Evolutionary conservation across 2,888 invertebrate species (phyloP), one percentile per base, ranked within the genome.

Genomic region (Cloeon dipterum): DNA sequence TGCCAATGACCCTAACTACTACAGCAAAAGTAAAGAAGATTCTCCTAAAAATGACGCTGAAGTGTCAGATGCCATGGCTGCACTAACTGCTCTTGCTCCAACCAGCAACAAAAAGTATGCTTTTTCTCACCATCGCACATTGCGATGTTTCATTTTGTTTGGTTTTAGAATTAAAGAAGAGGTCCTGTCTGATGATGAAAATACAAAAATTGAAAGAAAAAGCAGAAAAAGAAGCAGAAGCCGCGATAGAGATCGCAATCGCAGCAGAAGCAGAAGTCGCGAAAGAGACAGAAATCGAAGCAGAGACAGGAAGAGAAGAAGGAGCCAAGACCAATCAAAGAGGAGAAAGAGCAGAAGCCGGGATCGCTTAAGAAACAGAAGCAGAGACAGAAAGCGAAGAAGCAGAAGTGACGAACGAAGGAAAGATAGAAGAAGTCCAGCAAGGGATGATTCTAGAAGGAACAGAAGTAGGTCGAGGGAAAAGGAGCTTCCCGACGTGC

Each of bases 11-110:
- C 62, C 63, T 35, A 64, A 61, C 42, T 59, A 51, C 19, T 45
- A 52, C 44, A 59, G 61, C 34, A 52, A 61, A 41, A 61, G 62
- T 38, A 61, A 60, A 49, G 52, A 55, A 38, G 58, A 62, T 48
- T 46, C 49, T 13, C 57, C 55, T 46, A 42, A 25, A n/a, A 47
- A 26, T 36, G 51, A 54, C 35, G 62, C 65, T 46, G 58, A 70
- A 34, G 72, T 81, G n/a, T 73, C 75, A 45, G 74, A 81, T 50
- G 73, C 79, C 3, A 82, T 86, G 82, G 74, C 82, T 14, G 77
- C 78, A 43, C 58, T 88, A 36, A 86, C 86, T 57, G 78, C 83
- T 3, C 57, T 83, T 19, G 86, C 83, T 3, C 83, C 83, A 3
- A 74, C 75, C 5, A 42, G 45, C 33, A 32, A 20, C 25, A 20